Evolutionary conservation across 1,140 invertebrate species (phyloP).

Genomic region (Acromyrmex echinatior): DNA sequence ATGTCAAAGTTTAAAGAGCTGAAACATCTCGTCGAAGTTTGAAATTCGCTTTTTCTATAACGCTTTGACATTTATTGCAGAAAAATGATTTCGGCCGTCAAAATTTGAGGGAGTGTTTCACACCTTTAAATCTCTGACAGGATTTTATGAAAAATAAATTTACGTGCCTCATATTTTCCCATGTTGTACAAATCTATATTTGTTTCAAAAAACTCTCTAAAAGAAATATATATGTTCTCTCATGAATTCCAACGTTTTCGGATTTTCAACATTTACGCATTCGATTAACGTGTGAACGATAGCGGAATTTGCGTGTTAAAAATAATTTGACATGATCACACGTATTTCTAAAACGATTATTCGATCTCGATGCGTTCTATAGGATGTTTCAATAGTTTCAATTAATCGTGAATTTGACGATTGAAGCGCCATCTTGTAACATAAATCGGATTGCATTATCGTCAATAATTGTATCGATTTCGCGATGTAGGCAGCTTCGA

Average conservation of each 20-base stretch:
- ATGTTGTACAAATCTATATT: not conserved
- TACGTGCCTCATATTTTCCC: not conserved
- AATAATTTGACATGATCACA: not conserved
- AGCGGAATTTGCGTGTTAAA: not conserved
- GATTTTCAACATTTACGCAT: slow-evolving; percentile 2
- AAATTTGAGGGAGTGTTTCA: not conserved
- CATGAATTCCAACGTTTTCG: not conserved
- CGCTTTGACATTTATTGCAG: not conserved
- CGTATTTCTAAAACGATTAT: not conserved
- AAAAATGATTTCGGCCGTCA: slow-evolving; percentile 8
- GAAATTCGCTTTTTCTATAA: not conserved
- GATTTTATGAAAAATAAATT: slow-evolving; percentile 1
- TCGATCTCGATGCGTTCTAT: not conserved
- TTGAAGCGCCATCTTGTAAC: not conserved
- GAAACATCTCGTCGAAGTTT: not conserved
- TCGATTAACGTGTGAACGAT: not conserved
- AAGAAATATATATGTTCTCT: not conserved
- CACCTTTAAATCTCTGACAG: not conserved
- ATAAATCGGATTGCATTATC: slow-evolving; percentile 43
- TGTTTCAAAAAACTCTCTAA: not conserved
- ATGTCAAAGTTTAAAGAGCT: slow-evolving; percentile 1
- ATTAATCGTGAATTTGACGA: slow-evolving; percentile 1
- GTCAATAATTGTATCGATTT: slow-evolving; percentile 57
- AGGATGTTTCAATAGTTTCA: slow-evolving; percentile 2
- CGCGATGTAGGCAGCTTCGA: not conserved